Evolutionary conservation across 2,797 vertebrate species (phyloP), one percentile per base, ranked within the genome.

Genomic region (Dromococcyx pavoninus): DNA sequence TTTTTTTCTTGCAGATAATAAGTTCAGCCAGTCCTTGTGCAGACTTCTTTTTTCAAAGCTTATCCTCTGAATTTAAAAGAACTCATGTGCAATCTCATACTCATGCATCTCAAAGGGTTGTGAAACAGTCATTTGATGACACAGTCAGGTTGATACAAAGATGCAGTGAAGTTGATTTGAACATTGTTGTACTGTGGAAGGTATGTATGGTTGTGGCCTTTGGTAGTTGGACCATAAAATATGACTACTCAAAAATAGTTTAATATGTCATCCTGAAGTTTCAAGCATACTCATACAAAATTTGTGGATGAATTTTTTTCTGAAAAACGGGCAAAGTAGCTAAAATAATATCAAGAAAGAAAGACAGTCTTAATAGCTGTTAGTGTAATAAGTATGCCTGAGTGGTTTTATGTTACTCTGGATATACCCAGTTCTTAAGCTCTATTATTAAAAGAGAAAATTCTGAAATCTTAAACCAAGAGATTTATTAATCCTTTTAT

Each of bases 21-120:
- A 99, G 99, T 96, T 99, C 99, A 64, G 98, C 98, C 94, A 99
- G 99, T 85, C 99, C 99, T 6, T 99, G 99, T 97, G 99, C 99
- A 91, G 99, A 99, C 95, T 99, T 99, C 95, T 99, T 99, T 98
- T 99, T 99, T 86, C 98, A 98, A 81, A 98, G 98, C 86, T 97
- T 97, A 69, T 97, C 96, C 9, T 95, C 97, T 6, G 98, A 98
- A 64, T 91, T 97, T 60, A 98, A 96, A 96, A 98, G 96, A 97
- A 89, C 83, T 0, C 83, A 81, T 25, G 54, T 93, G 18, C 96
- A 96, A 5, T 94, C 88, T 32, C 97, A 95, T 71, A 53, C 90
- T 75, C 96, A 94, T 21, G 88, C 66, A 23, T 93, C 94, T 84
- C 94, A 96, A 67, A 96, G 85, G 80, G 33, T 94, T 91, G 94